Base-by-base conservation (phyloP, 2,113 vertebrate genomes). In the Boleophthalmus pectinirostris region DNA sequence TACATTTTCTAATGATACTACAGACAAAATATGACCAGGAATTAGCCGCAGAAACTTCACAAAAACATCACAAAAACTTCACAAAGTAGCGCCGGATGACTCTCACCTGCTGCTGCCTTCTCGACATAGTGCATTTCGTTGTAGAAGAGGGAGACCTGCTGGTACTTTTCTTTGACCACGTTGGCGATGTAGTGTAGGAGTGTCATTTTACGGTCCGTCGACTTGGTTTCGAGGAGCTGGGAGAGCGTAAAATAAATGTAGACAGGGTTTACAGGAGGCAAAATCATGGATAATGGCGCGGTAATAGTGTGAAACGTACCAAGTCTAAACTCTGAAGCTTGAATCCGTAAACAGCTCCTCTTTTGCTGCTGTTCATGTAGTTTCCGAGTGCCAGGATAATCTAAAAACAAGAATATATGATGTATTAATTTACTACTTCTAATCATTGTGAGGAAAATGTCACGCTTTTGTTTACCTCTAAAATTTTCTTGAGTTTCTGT, bases 291-390 rank as follows among this genome's bases (percentile, higher is more conserved):
- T 51, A 54, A 66, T 51, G 18, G 47, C 0, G 47, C 13, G 4
- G 56, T 4, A 56, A 75, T 1, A 54, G 56, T 21, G 8, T 60
- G 23, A 14, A 15, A 73, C 85, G 91, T 66, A 97, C 98, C 96
- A 99, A 83, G 90, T 99, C 97, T 85, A 99, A 94, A 86, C 98
- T 98, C 83, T 98, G 97, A 45, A 99, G 95, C 77, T 99, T 99
- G 82, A 99, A 99, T n/a, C 98, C 98, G 18, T 99, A 99, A 35
- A 99, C 98, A 0, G 98, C 97, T 85, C 98, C 98, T 84, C 98
- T 92, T 77, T 98, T 99, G 88, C 98, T 98, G 94, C 98, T 99
- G 90, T 99, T 99, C 98, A 99, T 99, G 87, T 99, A 99, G 92
- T 99, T 99, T 51, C 98, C 98, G 3, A 99, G 95, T 1, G 98